These are phyloP conservation scores for Catostylus mosaicus DNA, from an alignment of 30 jellyfish, hydroid and myxozoan species.

Conservation along the genomic window DNA sequence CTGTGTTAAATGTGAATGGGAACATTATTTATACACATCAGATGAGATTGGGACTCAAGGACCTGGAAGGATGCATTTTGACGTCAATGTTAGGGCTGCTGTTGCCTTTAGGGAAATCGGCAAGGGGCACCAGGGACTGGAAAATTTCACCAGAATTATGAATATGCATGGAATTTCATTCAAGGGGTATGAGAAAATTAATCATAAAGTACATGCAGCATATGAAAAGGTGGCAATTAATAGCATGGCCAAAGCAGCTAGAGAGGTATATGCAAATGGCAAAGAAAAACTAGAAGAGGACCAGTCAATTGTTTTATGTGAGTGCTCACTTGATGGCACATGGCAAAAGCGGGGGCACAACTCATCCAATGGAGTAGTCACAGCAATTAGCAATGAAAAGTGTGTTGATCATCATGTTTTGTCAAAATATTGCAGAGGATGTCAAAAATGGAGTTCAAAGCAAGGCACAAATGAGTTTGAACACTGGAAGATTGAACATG, in stretches of 20 bases:
- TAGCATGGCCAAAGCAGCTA: conserved; percentile 13
- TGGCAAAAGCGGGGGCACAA: conserved; percentile 31
- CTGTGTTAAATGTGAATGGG: not conserved
- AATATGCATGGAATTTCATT: conserved; percentile 9
- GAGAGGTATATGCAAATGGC: not conserved
- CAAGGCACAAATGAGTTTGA: conserved; percentile 37
- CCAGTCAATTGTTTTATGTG: conserved; percentile 6
- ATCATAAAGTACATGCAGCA: not conserved
- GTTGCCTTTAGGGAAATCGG: not conserved
- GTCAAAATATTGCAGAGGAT: not conserved
- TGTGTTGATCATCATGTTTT: conserved; percentile 6
- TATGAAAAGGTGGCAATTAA: conserved; percentile 12
- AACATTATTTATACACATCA: not conserved
- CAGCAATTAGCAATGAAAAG: conserved; percentile 4
- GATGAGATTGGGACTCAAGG: not conserved
- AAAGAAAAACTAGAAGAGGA: not conserved
- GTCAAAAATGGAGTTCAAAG: conserved; percentile 22
- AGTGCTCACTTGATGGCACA: conserved; percentile 8
- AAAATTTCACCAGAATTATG: conserved; percentile 17
- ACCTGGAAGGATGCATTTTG: not conserved
- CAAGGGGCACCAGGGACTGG: conserved; percentile 29
- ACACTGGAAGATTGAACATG: conserved; percentile 33
- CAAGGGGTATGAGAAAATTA: not conserved
- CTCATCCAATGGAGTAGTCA: conserved; percentile 7
- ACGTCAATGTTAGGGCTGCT: not conserved